Base-by-base conservation (phyloP, 1,140 invertebrate genomes). In the Odontomachus brunneus region DNA sequence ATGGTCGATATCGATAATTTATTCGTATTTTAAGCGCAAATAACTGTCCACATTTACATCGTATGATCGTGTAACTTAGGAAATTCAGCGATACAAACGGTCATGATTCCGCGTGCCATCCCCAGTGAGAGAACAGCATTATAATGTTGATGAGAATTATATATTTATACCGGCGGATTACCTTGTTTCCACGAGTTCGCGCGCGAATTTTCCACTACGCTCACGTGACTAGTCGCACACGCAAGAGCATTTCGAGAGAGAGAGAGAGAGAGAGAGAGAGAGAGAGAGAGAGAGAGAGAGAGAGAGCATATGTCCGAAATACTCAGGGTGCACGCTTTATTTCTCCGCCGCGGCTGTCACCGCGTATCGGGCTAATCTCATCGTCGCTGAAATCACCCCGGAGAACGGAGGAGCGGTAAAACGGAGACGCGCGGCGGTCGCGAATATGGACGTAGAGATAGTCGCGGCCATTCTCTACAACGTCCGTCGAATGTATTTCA, bases 351-450 rank as follows among this genome's bases (percentile, higher is more conserved):
- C 44, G 48, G 17, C 33, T 33, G 60, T 48, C 69, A 29, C 19
- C 44, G 73, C 38, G 60, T 83, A 76, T 88, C 73, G 66, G 57
- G 48, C 71, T 88, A 88, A 88, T 88, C 66, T 82, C 66, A 33
- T 78, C 38, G 38, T 9, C 15, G 33, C n/a, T 82, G 65, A 84
- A 86, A 82, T 76, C 63, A 29, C 38, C 22, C 29, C 7, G 15
- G 26, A 26, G 49, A 38, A 66, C 3, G 2, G 26, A 33, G 19
- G 26, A 59, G 62, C 17, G 71, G 29, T 67, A 72, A 83, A 83
- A 57, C 24, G 66, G 63, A 69, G 38, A 17, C 14, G 51, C 44
- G 24, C 62, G 71, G 59, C 59, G 59, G 19, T 63, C 17, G 49
- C 29, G 57, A 78, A 62, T 78, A 71, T 5, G 44, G 44, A 75